Evolutionary conservation across 1,140 invertebrate species (phyloP).

Genomic region (Pissodes strobi): DNA sequence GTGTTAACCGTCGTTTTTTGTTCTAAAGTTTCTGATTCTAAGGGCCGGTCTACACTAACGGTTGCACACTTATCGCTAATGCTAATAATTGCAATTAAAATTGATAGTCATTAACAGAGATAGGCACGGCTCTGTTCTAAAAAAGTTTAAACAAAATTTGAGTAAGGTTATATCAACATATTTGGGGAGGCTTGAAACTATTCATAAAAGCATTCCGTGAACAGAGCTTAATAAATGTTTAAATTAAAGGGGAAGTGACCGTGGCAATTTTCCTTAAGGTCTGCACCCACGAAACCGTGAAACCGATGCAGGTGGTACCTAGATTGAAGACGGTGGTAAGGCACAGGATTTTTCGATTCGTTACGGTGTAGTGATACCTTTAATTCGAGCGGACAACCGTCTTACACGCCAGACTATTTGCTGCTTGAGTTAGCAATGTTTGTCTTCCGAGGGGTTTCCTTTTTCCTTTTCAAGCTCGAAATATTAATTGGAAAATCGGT

Average conservation of each 20-base stretch:
- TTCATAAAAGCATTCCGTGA: no score
- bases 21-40: no score
- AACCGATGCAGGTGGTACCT: conserved; percentile 25
- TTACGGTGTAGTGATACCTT: conserved; percentile 9
- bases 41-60: no score
- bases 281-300: conserved; percentile 23
- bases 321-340: conserved; percentile 22
- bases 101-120: no score
- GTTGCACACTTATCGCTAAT: no score
- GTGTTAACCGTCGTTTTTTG: no score
- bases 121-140: no score
- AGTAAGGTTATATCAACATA: no score
- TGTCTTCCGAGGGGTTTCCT: not conserved
- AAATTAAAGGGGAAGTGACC: not conserved
- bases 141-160: no score
- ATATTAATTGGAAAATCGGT: no score
- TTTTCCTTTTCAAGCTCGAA: no score
- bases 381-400: conserved; percentile 6
- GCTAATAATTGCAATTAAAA: no score
- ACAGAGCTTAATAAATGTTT: not conserved
- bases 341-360: conserved; percentile 28
- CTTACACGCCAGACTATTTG: not conserved
- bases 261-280: conserved; percentile 3
- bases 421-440: conserved; percentile 7
- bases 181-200: not conserved